These are phyloP conservation scores for Natrix natrix DNA, from an alignment of 2,797 vertebrate species.

Conservation along the genomic window DNA sequence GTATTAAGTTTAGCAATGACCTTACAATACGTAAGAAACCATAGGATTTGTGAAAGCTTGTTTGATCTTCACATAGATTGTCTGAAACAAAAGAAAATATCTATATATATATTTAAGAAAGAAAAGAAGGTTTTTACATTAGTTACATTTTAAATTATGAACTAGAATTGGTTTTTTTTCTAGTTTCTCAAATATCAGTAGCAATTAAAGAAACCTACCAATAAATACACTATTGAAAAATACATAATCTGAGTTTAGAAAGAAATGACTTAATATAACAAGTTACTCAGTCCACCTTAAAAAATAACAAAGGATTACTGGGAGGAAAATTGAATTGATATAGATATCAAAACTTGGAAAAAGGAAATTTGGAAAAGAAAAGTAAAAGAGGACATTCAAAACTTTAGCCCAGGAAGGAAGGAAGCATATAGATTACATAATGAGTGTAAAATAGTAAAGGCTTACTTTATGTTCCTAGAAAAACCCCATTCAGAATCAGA, in stretches of 20 bases:
- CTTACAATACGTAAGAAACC: slow-evolving; percentile 25
- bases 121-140: background rate
- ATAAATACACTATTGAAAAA: background rate
- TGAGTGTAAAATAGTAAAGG: background rate
- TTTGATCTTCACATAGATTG: slow-evolving; percentile 1
- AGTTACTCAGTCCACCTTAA: background rate
- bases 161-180: background rate
- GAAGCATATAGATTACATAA: background rate
- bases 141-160: slow-evolving; percentile 23
- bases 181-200: background rate
- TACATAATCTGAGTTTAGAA: background rate
- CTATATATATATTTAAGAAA: background rate
- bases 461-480: background rate
- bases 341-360: background rate
- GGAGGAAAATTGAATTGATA: background rate
- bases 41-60: slow-evolving; percentile 28
- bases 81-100: slow-evolving; percentile 11
- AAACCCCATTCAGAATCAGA: background rate
- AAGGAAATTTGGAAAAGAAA: background rate
- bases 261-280: background rate
- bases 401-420: background rate
- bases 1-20: slow-evolving; percentile 32
- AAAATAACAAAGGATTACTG: background rate
- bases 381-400: background rate
- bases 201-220: slow-evolving; percentile 14